phyloP scores from a whole-genome alignment of 2,113 vertebrate species.

The Apaloderma vittatum region DNA sequence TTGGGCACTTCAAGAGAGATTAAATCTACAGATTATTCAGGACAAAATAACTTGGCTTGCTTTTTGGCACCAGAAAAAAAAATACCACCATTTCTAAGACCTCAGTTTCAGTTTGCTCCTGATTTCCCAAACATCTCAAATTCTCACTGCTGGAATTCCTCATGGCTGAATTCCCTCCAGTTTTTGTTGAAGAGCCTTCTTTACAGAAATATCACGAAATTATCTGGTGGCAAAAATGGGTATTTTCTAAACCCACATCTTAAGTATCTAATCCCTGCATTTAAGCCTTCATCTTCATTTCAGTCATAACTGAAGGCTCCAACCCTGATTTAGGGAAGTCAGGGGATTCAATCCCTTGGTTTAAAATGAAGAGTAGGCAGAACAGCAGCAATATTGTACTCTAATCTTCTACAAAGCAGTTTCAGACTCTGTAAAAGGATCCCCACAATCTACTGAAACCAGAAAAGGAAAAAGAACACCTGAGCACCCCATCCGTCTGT shows the following conservation, averaged over 20 bases:
- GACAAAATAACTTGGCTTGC: constrained; percentile 59
- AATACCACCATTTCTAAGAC: constrained; percentile 58
- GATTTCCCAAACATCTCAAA: constrained; percentile 72
- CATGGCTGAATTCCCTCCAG: constrained; percentile 40
- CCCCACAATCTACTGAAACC: background rate
- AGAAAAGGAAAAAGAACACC: background rate
- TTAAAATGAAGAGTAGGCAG: background rate
- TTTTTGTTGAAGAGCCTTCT: constrained; percentile 39
- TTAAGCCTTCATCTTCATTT: constrained; percentile 41
- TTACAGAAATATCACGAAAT: constrained; percentile 46
- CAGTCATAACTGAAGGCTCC: constrained; percentile 36
- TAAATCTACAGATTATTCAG: constrained; percentile 69
- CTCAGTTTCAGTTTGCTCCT: constrained; percentile 65
- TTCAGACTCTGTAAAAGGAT: background rate
- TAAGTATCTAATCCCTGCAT: constrained; percentile 31
- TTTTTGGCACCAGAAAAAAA: constrained; percentile 51
- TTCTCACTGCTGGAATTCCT: constrained; percentile 66
- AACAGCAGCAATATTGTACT: background rate
- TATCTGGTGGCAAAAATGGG: constrained; percentile 28
- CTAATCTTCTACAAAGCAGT: background rate
- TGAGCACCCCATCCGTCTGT: background rate
- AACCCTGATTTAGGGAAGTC: constrained; percentile 29
- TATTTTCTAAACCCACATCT: constrained; percentile 50
- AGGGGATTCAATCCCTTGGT: background rate
- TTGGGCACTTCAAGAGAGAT: constrained; percentile 61